Evolutionary conservation across 2,797 vertebrate genomes (phyloP), one percentile per base, ranked within the genome.

Genomic region (Darevskia mixta): DNA sequence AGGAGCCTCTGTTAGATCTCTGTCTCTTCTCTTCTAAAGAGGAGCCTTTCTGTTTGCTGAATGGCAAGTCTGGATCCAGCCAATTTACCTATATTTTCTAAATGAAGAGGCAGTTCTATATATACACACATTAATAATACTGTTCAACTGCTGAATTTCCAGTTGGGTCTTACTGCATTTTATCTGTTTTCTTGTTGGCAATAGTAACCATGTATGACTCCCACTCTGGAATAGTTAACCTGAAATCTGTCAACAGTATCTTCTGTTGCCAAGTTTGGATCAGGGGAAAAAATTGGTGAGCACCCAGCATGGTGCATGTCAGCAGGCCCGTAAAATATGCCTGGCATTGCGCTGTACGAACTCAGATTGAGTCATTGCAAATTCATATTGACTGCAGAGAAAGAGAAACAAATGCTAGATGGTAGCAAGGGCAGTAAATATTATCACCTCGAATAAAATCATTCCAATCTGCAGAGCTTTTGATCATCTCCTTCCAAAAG

Each of bases 281-380:
- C 69, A 80, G 67, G n/a, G 64, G 49, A 29, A 11, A 67, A 86
- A 45, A 41, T 17, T 58, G 79, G 25, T 76, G 79, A 76, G 72
- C 64, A 55, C 73, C 15, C 61, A 86, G 72, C 25, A 29, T 61
- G 78, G 66, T 61, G 55, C 78, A 80, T 61, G 67, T 87, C 86
- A 80, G 67, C 86, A 85, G 77, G 83, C n/a, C 17, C 25, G 29
- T 85, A 79, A 88, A 85, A 85, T 80, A 64, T 88, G 77, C 55
- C 55, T 38, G 79, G 79, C 64, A 35, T 77, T 82, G 58, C 23
- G 55, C 27, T 58, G 45, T 69, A 69, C 32, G 32, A 79, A 35
- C 82, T 71, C 38, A 45, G 49, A 83, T 17, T 58, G 66, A 82
- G 45, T 79, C 67, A 81, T 43, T 85, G 83, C 61, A 89, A 85